Percentiles rank a stretch among this genome's conserved stretches.
These are phyloP conservation scores for Eptesicus fuscus DNA, from an alignment of 2,113 vertebrate species.

Conservation along the genomic window DNA sequence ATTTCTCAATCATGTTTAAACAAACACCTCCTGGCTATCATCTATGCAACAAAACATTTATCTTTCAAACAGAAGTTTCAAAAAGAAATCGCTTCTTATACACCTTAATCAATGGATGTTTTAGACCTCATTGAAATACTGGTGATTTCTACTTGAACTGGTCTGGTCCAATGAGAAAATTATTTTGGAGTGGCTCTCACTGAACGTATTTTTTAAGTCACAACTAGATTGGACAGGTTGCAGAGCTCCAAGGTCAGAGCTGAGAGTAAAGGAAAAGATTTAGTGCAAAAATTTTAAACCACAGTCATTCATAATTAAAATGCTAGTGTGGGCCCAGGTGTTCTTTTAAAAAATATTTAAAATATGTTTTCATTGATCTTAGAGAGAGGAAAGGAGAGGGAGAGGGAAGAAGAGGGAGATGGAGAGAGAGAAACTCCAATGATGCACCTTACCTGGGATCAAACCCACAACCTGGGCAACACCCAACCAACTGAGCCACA, in stretches of 20 bases:
- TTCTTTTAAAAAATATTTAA: neutral
- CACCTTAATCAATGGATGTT: neutral
- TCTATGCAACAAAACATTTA: constrained; percentile 4
- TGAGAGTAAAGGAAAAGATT: constrained; percentile 16
- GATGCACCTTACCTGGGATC: no score
- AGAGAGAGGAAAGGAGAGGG: no score
- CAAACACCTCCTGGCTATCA: neutral
- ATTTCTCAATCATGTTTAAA: constrained; percentile 27
- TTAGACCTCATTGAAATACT: neutral
- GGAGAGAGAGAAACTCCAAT: no score
- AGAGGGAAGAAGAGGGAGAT: no score
- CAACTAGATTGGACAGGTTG: neutral
- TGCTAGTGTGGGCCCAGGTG: neutral
- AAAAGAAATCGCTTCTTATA: neutral
- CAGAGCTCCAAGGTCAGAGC: constrained; percentile 30
- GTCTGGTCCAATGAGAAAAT: constrained; percentile 12
- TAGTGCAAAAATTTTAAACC: constrained; percentile 26
- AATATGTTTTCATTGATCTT: no score
- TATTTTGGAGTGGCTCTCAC: constrained; percentile 27
- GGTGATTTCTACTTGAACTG: constrained; percentile 37
- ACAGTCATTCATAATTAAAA: constrained; percentile 43
- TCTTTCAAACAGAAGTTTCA: constrained; percentile 28
- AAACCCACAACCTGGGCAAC: no score
- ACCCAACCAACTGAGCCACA: no score
- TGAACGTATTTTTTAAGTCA: constrained; percentile 14